Conservation (phyloP, 2,797 vertebrate species). For the Neosilurus hyrtlii region DNA sequence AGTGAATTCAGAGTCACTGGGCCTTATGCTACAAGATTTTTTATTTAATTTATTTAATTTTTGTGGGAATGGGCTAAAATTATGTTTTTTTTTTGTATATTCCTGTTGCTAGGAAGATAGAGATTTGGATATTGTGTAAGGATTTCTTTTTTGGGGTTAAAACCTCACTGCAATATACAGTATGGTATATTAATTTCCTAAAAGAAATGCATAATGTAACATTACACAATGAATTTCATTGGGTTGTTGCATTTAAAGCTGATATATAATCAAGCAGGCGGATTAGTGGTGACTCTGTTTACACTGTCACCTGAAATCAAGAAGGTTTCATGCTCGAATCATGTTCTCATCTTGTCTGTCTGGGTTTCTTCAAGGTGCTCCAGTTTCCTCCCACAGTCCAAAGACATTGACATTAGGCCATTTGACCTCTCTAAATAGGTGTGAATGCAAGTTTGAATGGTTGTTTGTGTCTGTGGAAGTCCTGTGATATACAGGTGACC, state of each 20-base stretch:
- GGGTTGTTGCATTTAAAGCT: not conserved
- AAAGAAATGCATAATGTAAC: not conserved
- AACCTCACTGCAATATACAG: not conserved
- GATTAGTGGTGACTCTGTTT: no score
- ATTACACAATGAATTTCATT: not conserved
- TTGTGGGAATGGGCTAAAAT: not conserved
- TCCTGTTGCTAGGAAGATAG: not conserved
- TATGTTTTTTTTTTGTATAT: not conserved
- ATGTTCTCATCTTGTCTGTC: no score
- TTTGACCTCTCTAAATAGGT: no score
- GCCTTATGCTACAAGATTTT: not conserved
- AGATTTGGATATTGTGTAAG: not conserved
- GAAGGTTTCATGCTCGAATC: no score
- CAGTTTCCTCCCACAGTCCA: no score
- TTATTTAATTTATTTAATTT: not conserved
- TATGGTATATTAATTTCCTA: not conserved
- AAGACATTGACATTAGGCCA: no score
- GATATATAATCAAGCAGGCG: not conserved
- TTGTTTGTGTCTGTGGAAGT: no score
- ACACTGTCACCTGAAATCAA: no score
- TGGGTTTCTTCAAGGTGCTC: no score
- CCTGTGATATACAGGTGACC: no score
- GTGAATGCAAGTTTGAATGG: no score
- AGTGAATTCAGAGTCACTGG: not conserved
- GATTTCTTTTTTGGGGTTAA: not conserved